A percentile compares a stretch with the other conserved stretches of the same genome.
Conservation (phyloP, 2,113 vertebrate species). For the Neogale vison region DNA sequence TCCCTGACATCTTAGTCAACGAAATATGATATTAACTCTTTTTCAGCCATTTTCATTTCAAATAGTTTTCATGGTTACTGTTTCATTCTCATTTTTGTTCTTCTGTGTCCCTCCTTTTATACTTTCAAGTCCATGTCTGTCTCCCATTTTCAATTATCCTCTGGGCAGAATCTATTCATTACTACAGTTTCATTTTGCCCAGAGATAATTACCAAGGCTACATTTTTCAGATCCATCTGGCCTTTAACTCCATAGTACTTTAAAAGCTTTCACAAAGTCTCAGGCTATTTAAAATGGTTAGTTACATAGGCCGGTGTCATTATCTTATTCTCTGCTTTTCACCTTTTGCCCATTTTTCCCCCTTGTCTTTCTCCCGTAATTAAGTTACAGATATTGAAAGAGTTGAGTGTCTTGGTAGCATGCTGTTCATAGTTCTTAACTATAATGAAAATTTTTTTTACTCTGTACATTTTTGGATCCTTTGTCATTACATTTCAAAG, state of each 20-base stretch:
- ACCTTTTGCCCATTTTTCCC: not conserved
- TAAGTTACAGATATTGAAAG: not conserved
- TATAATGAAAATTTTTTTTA: not conserved
- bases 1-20: not conserved
- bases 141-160: not conserved
- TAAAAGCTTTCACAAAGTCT: conserved; percentile 30
- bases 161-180: not conserved
- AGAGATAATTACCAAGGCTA: conserved; percentile 7
- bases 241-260: not conserved
- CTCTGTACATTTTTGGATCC: not conserved
- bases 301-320: not conserved
- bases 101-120: not conserved
- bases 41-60: not conserved
- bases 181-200: not conserved
- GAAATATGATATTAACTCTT: not conserved
- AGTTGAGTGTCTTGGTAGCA: not conserved
- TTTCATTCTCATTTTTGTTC: not conserved
- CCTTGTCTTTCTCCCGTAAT: not conserved
- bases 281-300: not conserved
- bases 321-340: not conserved
- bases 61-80: not conserved
- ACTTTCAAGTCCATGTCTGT: not conserved
- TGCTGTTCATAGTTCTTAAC: not conserved
- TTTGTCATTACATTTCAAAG: conserved; percentile 21
- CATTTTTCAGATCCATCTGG: not conserved